These are phyloP conservation scores for Myioborus miniatus DNA, from an alignment of 2,797 vertebrate species.

Conservation along the genomic window DNA sequence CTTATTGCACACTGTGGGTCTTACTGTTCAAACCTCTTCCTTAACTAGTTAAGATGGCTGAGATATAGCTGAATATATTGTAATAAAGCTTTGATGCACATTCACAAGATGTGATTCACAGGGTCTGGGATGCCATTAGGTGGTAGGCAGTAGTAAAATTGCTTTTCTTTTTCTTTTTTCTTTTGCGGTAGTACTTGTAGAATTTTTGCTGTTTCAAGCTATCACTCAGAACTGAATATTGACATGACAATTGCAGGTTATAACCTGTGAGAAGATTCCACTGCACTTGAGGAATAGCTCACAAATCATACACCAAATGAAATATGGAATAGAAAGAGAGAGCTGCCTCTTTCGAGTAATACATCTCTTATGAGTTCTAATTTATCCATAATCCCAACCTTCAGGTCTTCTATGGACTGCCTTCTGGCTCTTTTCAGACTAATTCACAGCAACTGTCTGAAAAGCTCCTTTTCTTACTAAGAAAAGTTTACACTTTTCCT, in stretches of 20 bases:
- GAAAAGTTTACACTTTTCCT: background rate
- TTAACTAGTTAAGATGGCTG: background rate
- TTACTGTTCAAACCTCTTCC: background rate
- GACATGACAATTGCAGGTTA: background rate
- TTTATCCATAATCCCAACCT: background rate
- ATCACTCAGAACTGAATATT: background rate
- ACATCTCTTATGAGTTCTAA: background rate
- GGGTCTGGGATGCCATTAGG: background rate
- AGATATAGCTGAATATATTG: background rate
- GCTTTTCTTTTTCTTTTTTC: background rate
- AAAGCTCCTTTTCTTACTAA: background rate
- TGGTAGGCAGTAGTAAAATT: background rate
- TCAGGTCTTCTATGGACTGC: background rate
- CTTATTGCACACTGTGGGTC: background rate
- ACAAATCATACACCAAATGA: background rate
- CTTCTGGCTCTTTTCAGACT: background rate
- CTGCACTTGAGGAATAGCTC: background rate
- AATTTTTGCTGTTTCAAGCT: background rate
- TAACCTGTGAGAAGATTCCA: background rate
- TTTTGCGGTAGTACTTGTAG: background rate
- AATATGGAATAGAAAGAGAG: background rate
- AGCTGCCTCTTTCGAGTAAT: background rate
- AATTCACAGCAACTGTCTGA: background rate
- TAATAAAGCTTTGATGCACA: background rate
- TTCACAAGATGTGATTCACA: background rate